Evolutionary conservation across 1,140 invertebrate species (phyloP), one percentile per base, ranked within the genome.

Genomic region (Cotesia typhae): DNA sequence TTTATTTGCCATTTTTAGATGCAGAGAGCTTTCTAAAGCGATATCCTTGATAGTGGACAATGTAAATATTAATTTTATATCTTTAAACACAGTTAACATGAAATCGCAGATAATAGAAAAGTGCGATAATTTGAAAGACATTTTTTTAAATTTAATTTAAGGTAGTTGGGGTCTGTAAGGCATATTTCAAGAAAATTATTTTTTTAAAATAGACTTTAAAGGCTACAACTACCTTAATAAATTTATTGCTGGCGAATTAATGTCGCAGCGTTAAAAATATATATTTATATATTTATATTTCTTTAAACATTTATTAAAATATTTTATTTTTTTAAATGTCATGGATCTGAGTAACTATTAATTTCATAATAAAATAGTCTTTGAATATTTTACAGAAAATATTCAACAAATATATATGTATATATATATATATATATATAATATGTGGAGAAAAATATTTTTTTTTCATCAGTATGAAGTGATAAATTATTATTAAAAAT

Each of bases 41-140:
- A 53, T 53, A 41, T 5, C 20, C 38, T 47, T 14, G 12, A 47
- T 73, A n/a, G 47, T 37, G 41, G 35, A 71, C 28, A 47, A 67
- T 20, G 57, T 74, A 2, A 41, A 59, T 4, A 55, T 71, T 17
- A 5, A 61, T 63, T 74, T 71, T 20, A 5, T 74, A 37, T 47
- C 7, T 6, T 14, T 74, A 37, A 63, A 71, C 41, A 71, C 64
- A 37, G 17, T 12, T 38, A 55, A 53, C 9, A 53, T 71, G 53
- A 74, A 74, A 67, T 12, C n/a, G 9, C 12, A 38, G 52, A 4
- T 71, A 35, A n/a, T 63, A 35, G 36, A 55, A n/a, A 59, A 67
- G 10, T 74, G 72, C 72, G 69, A 76, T 60, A 38, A 57, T 38
- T 61, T 71, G 37, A 70, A 69, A 73, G 71, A 76, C 10, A 63